Evolutionary conservation across 2,888 invertebrate species (phyloP), one percentile per base, ranked within the genome.

Genomic region (Dryadula phaetusa): DNA sequence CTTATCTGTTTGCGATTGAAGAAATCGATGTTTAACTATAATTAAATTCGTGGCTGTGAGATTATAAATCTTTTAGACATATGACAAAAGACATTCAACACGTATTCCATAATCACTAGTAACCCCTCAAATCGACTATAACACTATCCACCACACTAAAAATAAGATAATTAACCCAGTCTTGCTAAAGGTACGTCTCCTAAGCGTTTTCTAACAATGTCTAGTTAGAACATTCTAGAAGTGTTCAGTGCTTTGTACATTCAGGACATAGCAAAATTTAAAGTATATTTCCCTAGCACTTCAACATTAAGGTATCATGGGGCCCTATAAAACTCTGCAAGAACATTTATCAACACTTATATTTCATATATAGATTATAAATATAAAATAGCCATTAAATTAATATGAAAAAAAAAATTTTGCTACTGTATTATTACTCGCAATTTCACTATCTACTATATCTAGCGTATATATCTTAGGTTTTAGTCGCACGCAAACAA

Each of bases 181-280:
- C 81, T 80, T 81, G 77, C 80, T 79, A 79, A 80, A 74, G 80
- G 81, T 78, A 75, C 70, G 63, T 67, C 64, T 77, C 77, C 75
- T 77, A 82, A 75, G 80, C 80, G 79, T 75, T 74, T 79, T 75
- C 83, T 85, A 85, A 82, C 77, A 81, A 77, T 80, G 74, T 76
- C 84, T 89, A 87, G 82, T 83, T 42, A 76, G 81, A 79, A 75
- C 75, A 78, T 78, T 81, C 84, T 86, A 86, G 79, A 78, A 77
- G 81, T 79, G 76, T 81, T 77, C 80, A 75, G 80, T 79, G 78
- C 81, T 86, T 92, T 92, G 91, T 92, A 92, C 91, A 85, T 88
- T 84, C 89, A 92, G 92, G 91, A 87, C 88, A 86, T 86, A 88
- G 86, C 86, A 81, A 82, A 74, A 79, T 74, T 62, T 65, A 66